Evolutionary conservation across 2,113 vertebrate species (phyloP).

Genomic region (Carassius carassius): DNA sequence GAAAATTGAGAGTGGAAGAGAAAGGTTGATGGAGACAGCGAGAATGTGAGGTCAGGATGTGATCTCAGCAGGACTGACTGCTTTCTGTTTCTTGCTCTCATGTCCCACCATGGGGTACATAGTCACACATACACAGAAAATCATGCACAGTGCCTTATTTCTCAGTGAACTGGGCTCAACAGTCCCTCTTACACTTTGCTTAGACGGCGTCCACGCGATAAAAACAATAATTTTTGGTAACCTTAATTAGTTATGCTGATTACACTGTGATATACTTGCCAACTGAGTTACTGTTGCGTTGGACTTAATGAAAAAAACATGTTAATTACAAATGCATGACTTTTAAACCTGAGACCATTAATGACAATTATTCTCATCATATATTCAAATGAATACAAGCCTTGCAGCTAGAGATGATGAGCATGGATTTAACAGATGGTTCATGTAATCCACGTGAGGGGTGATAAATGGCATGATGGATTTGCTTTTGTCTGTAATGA

Average conservation of each 20-base stretch:
- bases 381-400: constrained; percentile 41
- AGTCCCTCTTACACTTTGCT: not conserved
- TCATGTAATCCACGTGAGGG: constrained; percentile 15
- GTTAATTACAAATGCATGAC: constrained; percentile 62
- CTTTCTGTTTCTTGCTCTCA: constrained; percentile 22
- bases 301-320: constrained; percentile 62
- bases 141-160: constrained; percentile 36
- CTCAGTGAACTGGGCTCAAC: not conserved
- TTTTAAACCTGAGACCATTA: constrained; percentile 49
- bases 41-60: not conserved
- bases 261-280: constrained; percentile 54
- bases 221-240: not conserved
- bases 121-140: constrained; percentile 5
- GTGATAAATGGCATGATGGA: constrained; percentile 15
- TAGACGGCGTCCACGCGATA: not conserved
- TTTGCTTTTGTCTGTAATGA: not conserved
- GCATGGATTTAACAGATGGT: constrained; percentile 15
- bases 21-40: constrained; percentile 19
- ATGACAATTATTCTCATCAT: constrained; percentile 57
- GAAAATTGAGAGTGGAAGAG: constrained; percentile 32
- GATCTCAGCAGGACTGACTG: constrained; percentile 33
- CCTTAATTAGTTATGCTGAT: constrained; percentile 72
- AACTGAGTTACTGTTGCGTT: constrained; percentile 56
- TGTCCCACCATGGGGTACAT: constrained; percentile 27
- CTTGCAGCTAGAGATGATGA: constrained; percentile 36